Evolutionary conservation across 2,888 invertebrate species (phyloP).

Genomic region (Lepidocyrtoides sp.): DNA sequence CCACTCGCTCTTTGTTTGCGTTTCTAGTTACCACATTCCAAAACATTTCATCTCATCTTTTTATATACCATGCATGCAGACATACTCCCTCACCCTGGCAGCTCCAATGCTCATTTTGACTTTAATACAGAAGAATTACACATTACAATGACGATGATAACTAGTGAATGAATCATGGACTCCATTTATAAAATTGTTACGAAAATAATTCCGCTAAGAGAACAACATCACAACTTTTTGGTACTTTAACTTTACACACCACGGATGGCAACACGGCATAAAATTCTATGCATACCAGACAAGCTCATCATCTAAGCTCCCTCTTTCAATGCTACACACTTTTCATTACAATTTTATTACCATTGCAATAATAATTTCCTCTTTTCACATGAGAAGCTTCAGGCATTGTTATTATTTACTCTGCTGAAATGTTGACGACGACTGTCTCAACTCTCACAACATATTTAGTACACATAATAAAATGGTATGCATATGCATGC

Average conservation of each 20-base stretch:
- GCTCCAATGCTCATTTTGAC: too few species aligned
- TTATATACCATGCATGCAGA: too few species aligned
- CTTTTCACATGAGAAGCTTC: not conserved
- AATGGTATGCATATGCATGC: too few species aligned
- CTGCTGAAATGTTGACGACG: too few species aligned
- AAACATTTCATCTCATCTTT: not conserved
- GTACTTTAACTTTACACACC: not conserved
- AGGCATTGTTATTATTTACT: not conserved
- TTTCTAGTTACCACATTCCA: not conserved
- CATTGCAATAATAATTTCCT: not conserved
- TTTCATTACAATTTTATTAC: not conserved
- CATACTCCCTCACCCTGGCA: not conserved
- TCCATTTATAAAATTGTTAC: slow-evolving; percentile 10
- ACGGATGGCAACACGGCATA: not conserved
- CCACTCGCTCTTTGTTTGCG: not conserved
- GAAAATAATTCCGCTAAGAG: not conserved
- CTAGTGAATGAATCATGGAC: not conserved
- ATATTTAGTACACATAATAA: too few species aligned
- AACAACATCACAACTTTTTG: not conserved
- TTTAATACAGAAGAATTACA: too few species aligned
- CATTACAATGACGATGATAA: too few species aligned
- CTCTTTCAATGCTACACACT: too few species aligned
- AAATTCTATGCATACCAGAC: not conserved
- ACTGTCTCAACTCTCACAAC: not conserved
- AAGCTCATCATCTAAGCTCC: not conserved